Evolutionary conservation across 2,113 vertebrate species (phyloP), one percentile per base, ranked within the genome.

Genomic region (Atractosteus spatula): DNA sequence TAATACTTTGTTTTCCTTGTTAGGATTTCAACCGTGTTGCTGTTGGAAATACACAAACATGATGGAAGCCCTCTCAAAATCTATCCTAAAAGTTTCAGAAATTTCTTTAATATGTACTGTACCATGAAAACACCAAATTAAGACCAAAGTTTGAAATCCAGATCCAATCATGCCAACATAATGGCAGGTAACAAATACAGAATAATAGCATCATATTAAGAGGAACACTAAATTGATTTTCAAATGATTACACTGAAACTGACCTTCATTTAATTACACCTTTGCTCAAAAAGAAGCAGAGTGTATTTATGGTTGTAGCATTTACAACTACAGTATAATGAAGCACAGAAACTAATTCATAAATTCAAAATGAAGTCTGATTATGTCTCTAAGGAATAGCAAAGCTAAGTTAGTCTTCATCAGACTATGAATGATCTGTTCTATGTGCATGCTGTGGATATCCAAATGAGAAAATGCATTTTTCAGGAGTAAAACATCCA

Each of bases 361-460:
- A 55, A 70, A 63, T 45, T 76, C 61, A 69, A 70, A 12, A 7
- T 29, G 43, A 59, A 70, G 11, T 66, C 69, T 66, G 17, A 74
- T 42, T 56, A 65, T 16, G 68, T 74, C 66, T 63, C 69, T 71
- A 71, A 72, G 75, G 71, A 72, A 78, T 75, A 70, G 55, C 73
- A 74, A 72, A 68, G 73, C 71, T 42, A 69, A 72, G 41, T 73
- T 51, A 74, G 71, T 69, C 54, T 62, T 56, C 66, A 66, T 59
- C 62, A 63, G 66, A 62, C 43, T 56, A 62, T 78, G 55, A 56
- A 51, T 56, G 59, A 63, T 73, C 68, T 71, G 64, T 75, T 56
- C 44, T 71, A 72, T 63, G 65, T 59, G 57, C 79, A 83, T 83
- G 81, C 74, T 68, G 65, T 77, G 73, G 71, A 69, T 47, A 74